These are phyloP conservation scores for Butorides virescens DNA, from an alignment of 2,113 vertebrate species.

Conservation along the genomic window DNA sequence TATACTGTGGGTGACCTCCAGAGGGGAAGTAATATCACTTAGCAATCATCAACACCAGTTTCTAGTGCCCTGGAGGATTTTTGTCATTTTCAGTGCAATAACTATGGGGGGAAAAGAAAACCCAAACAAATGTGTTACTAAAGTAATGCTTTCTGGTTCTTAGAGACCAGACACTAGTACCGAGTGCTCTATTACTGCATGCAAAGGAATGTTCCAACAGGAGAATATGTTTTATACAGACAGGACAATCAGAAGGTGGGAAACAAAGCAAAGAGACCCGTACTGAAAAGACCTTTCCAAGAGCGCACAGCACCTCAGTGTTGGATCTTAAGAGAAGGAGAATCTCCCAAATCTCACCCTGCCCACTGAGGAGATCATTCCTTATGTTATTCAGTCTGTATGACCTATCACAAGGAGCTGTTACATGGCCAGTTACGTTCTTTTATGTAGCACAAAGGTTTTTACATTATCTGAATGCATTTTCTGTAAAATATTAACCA, in stretches of 20 bases:
- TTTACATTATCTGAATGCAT: neutral
- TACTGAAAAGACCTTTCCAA: neutral
- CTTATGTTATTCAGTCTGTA: neutral
- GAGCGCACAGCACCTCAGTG: neutral
- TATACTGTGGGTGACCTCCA: neutral
- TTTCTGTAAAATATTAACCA: neutral
- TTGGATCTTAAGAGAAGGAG: neutral
- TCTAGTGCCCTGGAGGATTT: neutral
- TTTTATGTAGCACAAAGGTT: neutral
- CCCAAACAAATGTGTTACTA: rapidly evolving
- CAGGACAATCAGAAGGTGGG: neutral
- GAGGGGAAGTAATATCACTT: neutral
- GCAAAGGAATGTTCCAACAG: neutral
- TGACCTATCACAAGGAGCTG: neutral
- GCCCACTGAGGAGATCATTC: neutral
- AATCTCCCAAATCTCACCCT: neutral
- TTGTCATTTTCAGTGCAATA: neutral
- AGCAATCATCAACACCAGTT: neutral
- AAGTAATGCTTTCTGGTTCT: neutral
- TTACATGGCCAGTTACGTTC: neutral
- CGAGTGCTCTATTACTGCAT: neutral
- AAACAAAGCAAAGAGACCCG: neutral
- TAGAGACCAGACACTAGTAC: neutral
- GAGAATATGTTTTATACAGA: neutral
- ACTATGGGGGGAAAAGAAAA: rapidly evolving